Percentiles rank a stretch among this genome's conserved stretches.
phyloP scores from a whole-genome alignment of 2,888 invertebrate genomes.

The Tipula lateralis region DNA sequence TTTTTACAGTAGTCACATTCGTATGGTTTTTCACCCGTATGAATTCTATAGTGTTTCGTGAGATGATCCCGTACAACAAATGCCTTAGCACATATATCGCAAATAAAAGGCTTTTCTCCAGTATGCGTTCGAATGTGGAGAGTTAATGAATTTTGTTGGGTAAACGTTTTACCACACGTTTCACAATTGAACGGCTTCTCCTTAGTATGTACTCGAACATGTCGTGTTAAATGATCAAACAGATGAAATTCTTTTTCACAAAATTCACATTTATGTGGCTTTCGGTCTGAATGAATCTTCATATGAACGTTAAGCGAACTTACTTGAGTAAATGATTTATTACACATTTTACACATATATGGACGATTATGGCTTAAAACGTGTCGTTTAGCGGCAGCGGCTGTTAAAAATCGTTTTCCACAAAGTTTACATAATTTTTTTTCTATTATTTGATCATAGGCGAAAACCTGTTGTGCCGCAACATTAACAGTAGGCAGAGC shows the following conservation, averaged over 20 bases:
- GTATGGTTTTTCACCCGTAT: neutral
- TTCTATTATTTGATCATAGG: neutral
- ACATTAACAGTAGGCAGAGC: neutral
- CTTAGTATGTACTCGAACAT: neutral
- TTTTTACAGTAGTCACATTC: constrained; percentile 12
- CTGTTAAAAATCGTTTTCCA: neutral
- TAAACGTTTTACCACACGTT: neutral
- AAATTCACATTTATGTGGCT: constrained; percentile 28
- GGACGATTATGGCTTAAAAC: neutral
- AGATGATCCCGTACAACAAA: neutral
- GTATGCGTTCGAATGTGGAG: neutral
- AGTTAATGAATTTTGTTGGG: neutral
- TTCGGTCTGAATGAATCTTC: neutral
- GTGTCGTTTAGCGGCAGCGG: neutral
- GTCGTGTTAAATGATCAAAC: neutral
- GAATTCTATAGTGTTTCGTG: neutral
- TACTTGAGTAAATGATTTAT: neutral
- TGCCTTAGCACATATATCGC: neutral
- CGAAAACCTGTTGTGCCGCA: neutral
- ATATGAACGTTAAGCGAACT: constrained; percentile 21
- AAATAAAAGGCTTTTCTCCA: neutral
- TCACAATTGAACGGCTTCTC: neutral
- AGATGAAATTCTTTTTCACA: constrained; percentile 24
- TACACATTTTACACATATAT: neutral
- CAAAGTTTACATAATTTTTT: neutral